Evolutionary conservation across 1,140 invertebrate species (phyloP).

Genomic region (Drosophila melanogaster): Release_6_plus_ISO1_MT NT_033777.3:9962001-9962500

Average conservation of each 20-base stretch:
- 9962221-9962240: conserved; percentile 79
- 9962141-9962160: conserved; percentile 80
- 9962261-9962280: conserved; percentile 46
- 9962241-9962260: conserved; percentile 52
- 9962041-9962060: conserved; percentile 81
- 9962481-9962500: conserved; percentile 16
- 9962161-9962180: conserved; percentile 18
- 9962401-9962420: conserved; percentile 39
- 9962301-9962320: conserved; percentile 51
- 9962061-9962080: conserved; percentile 71
- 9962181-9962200: neutral
- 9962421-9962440: conserved; percentile 46
- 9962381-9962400: conserved; percentile 7
- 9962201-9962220: conserved; percentile 41
- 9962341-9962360: conserved; percentile 63
- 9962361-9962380: conserved; percentile 50
- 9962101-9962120: conserved; percentile 28
- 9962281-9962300: conserved; percentile 50
- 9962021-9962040: conserved; percentile 80
- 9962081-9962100: conserved; percentile 36
- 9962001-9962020: conserved; percentile 74
- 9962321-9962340: conserved; percentile 59
- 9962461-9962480: conserved; percentile 48
- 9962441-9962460: conserved; percentile 54
- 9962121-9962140: conserved; percentile 54